Evolutionary conservation across 2,113 vertebrate genomes (phyloP), one percentile per base, ranked within the genome.

Genomic region (Strix aluco): DNA sequence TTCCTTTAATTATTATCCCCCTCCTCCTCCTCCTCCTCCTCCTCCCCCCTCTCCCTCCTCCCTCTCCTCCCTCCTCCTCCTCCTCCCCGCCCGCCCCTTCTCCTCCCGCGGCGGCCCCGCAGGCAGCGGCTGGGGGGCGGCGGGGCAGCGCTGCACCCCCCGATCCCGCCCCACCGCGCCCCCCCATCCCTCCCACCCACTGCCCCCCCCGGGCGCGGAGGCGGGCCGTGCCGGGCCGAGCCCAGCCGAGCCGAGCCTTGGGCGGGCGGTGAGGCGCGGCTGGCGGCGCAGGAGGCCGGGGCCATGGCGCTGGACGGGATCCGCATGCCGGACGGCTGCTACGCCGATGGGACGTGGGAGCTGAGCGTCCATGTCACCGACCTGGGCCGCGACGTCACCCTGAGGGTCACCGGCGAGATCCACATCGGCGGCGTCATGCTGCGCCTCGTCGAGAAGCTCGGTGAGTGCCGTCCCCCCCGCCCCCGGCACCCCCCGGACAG

Each of bases 351-450:
- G 97, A 99, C 99, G 9, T 99, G 99, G 99, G 99, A 99, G 95
- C 96, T 99, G 97, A 99, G 99, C 96, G 99, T 99, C 97, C 99
- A 99, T 86, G 99, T 99, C 96, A 99, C 99, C 11, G 99, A 99
- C 97, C 98, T 99, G 95, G 98, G 98, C 97, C 98, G 99, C 96
- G 99, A 99, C 88, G 99, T 99, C 93, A 99, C 99, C 55, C 98
- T 99, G 78, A 96, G 99, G 96, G 99, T 99, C 95, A 99, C 99
- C 9, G 99, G 99, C 34, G 99, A 99, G 94, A 99, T 99, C 95
- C 99, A 99, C 96, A 99, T 99, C 42, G 99, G 99, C 25, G 99
- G 99, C n/a, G 99, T 99, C 97, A 99, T 99, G 99, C 98, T 99
- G 67, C 99, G 99, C 93, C 98, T 99, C 54, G 99, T 99, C 97